These are phyloP conservation scores for Plusia festucae DNA, from an alignment of 2,888 invertebrate genomes.

Conservation along the genomic window DNA sequence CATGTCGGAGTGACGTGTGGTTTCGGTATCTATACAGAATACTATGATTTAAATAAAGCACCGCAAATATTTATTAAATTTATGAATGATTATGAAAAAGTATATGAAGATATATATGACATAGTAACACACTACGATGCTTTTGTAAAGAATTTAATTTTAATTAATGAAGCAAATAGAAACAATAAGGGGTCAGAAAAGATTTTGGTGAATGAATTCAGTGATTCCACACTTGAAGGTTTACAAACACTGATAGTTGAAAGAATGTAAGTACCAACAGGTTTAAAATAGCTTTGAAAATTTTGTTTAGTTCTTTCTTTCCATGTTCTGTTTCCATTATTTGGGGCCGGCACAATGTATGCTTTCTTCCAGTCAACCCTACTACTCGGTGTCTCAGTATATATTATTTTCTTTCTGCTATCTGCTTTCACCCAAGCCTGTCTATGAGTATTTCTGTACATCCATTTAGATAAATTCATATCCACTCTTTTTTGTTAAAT, in stretches of 20 bases:
- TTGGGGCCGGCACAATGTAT: too few relatives aligned
- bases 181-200: slow-evolving; percentile 11
- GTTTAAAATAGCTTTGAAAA: not conserved
- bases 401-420: too few relatives aligned
- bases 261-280: slow-evolving; percentile 16
- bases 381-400: too few relatives aligned
- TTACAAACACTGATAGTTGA: not conserved
- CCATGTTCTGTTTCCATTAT: too few relatives aligned
- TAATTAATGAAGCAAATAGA: slow-evolving; percentile 26
- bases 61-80: slow-evolving; percentile 19
- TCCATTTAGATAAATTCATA: too few relatives aligned
- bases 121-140: slow-evolving; percentile 27
- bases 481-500: too few relatives aligned
- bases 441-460: too few relatives aligned
- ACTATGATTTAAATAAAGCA: slow-evolving; percentile 37
- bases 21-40: slow-evolving; percentile 13
- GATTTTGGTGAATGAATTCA: slow-evolving; percentile 21
- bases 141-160: slow-evolving; percentile 21
- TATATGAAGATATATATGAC: slow-evolving; percentile 15
- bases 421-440: too few relatives aligned
- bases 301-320: too few relatives aligned
- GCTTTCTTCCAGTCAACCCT: too few relatives aligned
- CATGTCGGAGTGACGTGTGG: not conserved
- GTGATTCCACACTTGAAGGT: slow-evolving; percentile 19
- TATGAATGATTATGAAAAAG: slow-evolving; percentile 13